Conservation (phyloP, 2,888 invertebrate genomes). For the Chloromyia formosa region DNA sequence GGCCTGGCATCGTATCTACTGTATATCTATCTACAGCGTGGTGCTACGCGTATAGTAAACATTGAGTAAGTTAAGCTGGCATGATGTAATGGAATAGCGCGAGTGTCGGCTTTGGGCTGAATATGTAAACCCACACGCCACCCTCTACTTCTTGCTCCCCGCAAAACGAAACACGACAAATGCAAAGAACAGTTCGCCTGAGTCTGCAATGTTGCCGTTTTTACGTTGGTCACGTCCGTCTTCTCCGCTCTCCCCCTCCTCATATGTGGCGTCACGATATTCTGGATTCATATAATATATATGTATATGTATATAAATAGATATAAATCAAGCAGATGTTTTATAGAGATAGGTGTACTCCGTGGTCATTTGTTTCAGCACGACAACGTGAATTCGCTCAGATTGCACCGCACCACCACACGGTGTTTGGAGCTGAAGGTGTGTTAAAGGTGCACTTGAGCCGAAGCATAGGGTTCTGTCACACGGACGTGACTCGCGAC, state of each 20-base stretch:
- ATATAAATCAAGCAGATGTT: slow-evolving; percentile 12
- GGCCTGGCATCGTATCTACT: not conserved
- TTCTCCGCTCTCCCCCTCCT: too few species aligned
- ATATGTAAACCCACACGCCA: not conserved
- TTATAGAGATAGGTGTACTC: too few species aligned
- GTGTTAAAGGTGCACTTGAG: too few species aligned
- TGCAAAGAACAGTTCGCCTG: slow-evolving; percentile 15
- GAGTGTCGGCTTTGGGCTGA: not conserved
- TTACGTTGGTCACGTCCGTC: not conserved
- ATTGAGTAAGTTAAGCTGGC: not conserved
- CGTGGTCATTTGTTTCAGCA: too few species aligned
- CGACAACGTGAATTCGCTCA: too few species aligned
- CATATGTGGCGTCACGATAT: too few species aligned
- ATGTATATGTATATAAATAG: too few species aligned
- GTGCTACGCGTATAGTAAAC: not conserved
- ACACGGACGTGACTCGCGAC: too few species aligned
- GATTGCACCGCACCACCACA: too few species aligned
- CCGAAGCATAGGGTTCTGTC: too few species aligned
- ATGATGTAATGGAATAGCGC: not conserved
- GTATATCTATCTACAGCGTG: not conserved
- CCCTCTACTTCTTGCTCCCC: not conserved
- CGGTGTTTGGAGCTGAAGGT: too few species aligned
- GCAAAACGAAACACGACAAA: slow-evolving; percentile 1
- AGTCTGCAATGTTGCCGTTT: slow-evolving; percentile 22
- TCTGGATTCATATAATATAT: too few species aligned